Evolutionary conservation across 2,797 vertebrate genomes (phyloP), one percentile per base, ranked within the genome.

Genomic region (Diplodus puntazzo): DNA sequence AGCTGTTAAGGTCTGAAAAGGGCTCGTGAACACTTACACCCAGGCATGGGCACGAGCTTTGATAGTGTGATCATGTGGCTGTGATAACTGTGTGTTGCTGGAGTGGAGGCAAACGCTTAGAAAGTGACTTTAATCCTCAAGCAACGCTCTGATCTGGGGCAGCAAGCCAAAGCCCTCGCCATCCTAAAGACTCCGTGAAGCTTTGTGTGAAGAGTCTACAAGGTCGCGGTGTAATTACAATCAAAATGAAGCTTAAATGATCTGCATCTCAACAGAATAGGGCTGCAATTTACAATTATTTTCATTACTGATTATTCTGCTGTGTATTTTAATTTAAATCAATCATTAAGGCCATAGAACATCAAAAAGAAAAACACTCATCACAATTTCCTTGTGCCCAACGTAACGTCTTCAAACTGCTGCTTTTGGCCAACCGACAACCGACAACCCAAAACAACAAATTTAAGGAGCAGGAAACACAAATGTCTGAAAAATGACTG

Each of bases 61-160:
- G 88, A 93, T 88, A 75, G 66, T 27, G 64, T 64, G 84, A 85
- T 91, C 81, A 61, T 62, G 70, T 12, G 64, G 64, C 80, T 79
- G 68, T 87, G 85, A 89, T 90, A 86, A 76, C 72, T 53, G 73
- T 46, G 73, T 49, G 55, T 30, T 50, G 73, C 73, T 62, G 79
- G 71, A 86, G 81, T 72, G 73, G 74, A 91, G 75, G 77, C 79
- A 78, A 77, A 87, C 64, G 64, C 74, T 74, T 71, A 57, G 63
- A 90, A 85, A 89, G 76, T 59, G 53, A 79, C 73, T 82, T 86
- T 85, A 92, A 93, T 93, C 77, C 75, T 86, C 11, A 23, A 84
- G 75, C 59, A 55, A 77, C 2, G 23, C 71, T 88, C 73, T 79
- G 69, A 82, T 86, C 55, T 67, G 65, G 70, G 66, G 54, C 61